These are phyloP conservation scores for Plecotus auritus DNA, from an alignment of 2,113 vertebrate genomes.

Conservation along the genomic window DNA sequence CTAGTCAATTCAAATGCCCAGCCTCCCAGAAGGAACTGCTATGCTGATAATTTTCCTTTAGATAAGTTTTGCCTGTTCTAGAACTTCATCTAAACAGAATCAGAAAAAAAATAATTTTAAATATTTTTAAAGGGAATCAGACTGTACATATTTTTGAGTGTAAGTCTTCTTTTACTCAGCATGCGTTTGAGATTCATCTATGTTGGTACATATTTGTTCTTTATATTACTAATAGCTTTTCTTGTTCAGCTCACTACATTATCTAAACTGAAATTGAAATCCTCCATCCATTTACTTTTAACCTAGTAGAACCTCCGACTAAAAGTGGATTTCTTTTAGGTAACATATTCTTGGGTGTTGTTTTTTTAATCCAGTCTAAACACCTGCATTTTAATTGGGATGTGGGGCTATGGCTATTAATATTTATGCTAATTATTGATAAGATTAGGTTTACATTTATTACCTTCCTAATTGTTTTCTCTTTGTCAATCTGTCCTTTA, in stretches of 20 bases:
- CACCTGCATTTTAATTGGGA: too few species aligned
- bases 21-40: neutral
- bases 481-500: too few species aligned
- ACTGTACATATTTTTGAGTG: neutral
- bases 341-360: too few species aligned
- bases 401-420: too few species aligned
- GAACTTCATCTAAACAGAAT: neutral
- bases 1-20: neutral
- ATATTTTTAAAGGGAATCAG: neutral
- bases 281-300: too few species aligned
- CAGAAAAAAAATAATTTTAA: neutral
- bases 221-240: neutral
- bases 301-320: too few species aligned
- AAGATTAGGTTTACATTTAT: too few species aligned
- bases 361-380: too few species aligned
- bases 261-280: too few species aligned
- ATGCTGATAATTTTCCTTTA: neutral
- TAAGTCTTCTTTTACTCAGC: neutral
- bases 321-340: too few species aligned
- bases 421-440: too few species aligned
- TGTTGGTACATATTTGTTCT: neutral
- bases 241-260: neutral
- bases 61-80: neutral
- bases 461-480: too few species aligned
- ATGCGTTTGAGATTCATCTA: neutral